Evolutionary conservation across 2,888 invertebrate genomes (phyloP).

Genomic region (Philaethria dido): DNA sequence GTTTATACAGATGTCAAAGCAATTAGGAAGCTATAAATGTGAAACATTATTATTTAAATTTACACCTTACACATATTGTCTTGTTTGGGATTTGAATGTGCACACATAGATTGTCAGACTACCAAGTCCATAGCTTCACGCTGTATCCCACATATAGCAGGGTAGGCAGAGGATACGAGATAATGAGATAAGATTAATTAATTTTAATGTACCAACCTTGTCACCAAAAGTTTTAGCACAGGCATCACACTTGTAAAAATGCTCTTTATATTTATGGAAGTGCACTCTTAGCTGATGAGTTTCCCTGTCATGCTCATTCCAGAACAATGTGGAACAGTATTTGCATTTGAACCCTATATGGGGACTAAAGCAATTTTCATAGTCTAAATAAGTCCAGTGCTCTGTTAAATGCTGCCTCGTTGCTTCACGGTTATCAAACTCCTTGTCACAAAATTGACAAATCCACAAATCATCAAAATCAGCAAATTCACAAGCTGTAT

Average conservation of each 20-base stretch:
- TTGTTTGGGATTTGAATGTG: too few relatives aligned
- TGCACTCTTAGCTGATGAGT: constrained; percentile 71
- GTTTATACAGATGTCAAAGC: too few relatives aligned
- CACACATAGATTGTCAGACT: too few relatives aligned
- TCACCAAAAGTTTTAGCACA: constrained; percentile 73
- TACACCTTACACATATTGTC: too few relatives aligned
- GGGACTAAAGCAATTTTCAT: constrained; percentile 75
- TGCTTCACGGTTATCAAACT: constrained; percentile 67
- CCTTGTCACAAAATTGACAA: constrained; percentile 80
- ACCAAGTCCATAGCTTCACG: too few relatives aligned
- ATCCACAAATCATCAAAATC: constrained; percentile 77
- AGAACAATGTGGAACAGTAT: constrained; percentile 76
- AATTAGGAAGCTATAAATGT: too few relatives aligned
- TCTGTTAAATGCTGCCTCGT: constrained; percentile 67
- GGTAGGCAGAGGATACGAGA: too few relatives aligned
- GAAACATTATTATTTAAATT: too few relatives aligned
- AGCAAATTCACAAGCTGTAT: constrained; percentile 61
- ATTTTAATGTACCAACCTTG: constrained; percentile 60
- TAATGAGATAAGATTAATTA: too few relatives aligned
- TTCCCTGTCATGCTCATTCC: constrained; percentile 79
- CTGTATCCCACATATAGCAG: too few relatives aligned
- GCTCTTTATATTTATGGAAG: constrained; percentile 59
- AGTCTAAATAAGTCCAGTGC: constrained; percentile 64
- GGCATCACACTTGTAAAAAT: constrained; percentile 70
- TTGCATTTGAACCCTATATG: constrained; percentile 79